Conservation (phyloP, 2,888 invertebrate genomes). For the Exocentrus adspersus region DNA sequence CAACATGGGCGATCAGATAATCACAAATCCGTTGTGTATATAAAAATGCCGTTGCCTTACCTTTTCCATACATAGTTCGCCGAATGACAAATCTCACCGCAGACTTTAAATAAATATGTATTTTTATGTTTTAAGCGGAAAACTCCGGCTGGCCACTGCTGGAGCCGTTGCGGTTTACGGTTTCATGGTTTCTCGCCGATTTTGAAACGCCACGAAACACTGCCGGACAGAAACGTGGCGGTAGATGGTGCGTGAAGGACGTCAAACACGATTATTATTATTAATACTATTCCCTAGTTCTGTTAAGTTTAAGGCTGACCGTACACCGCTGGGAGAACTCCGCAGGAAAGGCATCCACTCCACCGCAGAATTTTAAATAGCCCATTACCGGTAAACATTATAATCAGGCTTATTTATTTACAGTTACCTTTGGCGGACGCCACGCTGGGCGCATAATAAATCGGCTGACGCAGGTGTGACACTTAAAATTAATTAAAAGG, state of each 20-base stretch:
- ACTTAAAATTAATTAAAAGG: slow-evolving; percentile 39
- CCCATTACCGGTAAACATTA: too few relatives aligned
- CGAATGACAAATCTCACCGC: background rate
- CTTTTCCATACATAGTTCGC: background rate
- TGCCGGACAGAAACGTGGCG: slow-evolving; percentile 17
- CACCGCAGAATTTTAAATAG: too few relatives aligned
- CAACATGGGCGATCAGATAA: too few relatives aligned
- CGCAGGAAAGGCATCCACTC: too few relatives aligned
- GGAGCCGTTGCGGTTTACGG: slow-evolving; percentile 20
- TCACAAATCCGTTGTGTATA: too few relatives aligned
- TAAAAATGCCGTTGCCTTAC: background rate
- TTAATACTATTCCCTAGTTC: slow-evolving; percentile 9
- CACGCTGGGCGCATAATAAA: slow-evolving; percentile 24
- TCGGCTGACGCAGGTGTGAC: slow-evolving; percentile 32
- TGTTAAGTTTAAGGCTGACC: slow-evolving; percentile 24
- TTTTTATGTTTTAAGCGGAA: slow-evolving; percentile 18
- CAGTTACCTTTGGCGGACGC: background rate
- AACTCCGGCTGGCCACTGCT: slow-evolving; percentile 10
- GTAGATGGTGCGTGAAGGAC: slow-evolving; percentile 26
- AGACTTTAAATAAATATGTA: slow-evolving; percentile 5
- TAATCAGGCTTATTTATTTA: slow-evolving; percentile 1
- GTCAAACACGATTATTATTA: slow-evolving; percentile 18
- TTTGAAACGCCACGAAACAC: slow-evolving; percentile 24
- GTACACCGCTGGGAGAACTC: too few relatives aligned
- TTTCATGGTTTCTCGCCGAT: slow-evolving; percentile 1